Evolutionary conservation across 2,797 vertebrate genomes (phyloP).

Genomic region (Carcharodon carcharias): DNA sequence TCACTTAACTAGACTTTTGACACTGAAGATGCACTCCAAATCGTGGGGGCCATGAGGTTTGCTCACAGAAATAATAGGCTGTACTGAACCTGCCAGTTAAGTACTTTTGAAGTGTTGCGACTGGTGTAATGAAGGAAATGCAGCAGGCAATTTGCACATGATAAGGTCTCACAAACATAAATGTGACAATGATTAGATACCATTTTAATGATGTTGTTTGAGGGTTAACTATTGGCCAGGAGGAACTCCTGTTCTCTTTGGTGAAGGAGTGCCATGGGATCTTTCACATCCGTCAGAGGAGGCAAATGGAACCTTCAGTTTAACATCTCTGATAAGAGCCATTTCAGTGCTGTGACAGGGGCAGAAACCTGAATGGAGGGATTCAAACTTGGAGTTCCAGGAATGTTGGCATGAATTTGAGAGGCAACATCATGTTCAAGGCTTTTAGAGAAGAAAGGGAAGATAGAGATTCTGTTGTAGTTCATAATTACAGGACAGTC

Average conservation of each 20-base stretch:
- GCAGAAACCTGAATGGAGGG: background rate
- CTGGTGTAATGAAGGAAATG: background rate
- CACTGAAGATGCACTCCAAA: background rate
- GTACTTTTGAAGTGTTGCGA: background rate
- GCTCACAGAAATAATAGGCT: background rate
- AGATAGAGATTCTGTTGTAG: background rate
- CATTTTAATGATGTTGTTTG: background rate
- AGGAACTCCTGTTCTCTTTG: background rate
- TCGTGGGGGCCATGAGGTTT: background rate
- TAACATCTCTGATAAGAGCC: background rate
- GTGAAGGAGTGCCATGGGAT: background rate
- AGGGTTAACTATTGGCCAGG: background rate
- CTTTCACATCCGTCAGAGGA: background rate
- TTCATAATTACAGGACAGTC: background rate
- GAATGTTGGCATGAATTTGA: background rate
- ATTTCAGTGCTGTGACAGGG: too few species aligned
- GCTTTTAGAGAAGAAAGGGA: background rate
- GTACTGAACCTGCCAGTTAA: background rate
- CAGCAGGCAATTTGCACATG: background rate
- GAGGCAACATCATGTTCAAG: background rate
- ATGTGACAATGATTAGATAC: background rate
- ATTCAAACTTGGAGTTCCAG: background rate
- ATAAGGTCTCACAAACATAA: background rate
- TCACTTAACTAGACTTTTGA: background rate
- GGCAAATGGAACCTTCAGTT: background rate